Base-by-base conservation (phyloP, 1,140 invertebrate species). In the Sipha flava region DNA sequence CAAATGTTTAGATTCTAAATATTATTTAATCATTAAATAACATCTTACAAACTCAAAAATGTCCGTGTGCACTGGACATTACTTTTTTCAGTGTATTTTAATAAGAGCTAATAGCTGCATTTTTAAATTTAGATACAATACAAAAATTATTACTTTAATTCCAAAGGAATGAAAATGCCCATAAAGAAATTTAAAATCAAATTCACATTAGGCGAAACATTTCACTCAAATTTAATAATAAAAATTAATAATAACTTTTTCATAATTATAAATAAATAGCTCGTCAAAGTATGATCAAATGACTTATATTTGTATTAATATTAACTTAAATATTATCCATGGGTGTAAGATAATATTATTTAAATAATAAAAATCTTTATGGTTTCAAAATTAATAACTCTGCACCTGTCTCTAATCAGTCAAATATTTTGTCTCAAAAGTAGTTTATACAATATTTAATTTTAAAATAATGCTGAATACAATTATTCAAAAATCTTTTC, bases 371-470 rank as follows among this genome's bases (percentile, higher is more conserved):
- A 70, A 47, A 70, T 43, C 34, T 43, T 66, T 7, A 70, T 29
- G 40, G 66, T 70, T 70, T 16, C 29, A 70, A 70, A 18, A 47
- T 47, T 47, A 31, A 29, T 70, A 70, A 29, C 40, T 70, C 40
- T 45, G 66, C 40, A 68, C 40, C 40, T 26, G 34, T 52, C 52
- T 57, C 73, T 77, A 77, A 77, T 77, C 73, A 77, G 73, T 77
- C 73, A 34, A 40, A 57, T 77, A 40, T 37, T 26, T 40, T 29
- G n/a, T 59, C 7, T 26, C 52, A 40, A 57, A 23, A 23, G 45
- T 40, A 59, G 29, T 75, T 54, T 75, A 37, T 18, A 75, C 45
- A 75, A 34, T 54, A 40, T 37, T 57, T 0, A 16, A 26, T n/a
- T 29, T 43, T 26, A 29, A 40, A 43, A 40, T 43, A 40, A 54